Conservation (phyloP, 37 sponge, comb jelly and placozoan species). For the Oopsacas minuta region DNA sequence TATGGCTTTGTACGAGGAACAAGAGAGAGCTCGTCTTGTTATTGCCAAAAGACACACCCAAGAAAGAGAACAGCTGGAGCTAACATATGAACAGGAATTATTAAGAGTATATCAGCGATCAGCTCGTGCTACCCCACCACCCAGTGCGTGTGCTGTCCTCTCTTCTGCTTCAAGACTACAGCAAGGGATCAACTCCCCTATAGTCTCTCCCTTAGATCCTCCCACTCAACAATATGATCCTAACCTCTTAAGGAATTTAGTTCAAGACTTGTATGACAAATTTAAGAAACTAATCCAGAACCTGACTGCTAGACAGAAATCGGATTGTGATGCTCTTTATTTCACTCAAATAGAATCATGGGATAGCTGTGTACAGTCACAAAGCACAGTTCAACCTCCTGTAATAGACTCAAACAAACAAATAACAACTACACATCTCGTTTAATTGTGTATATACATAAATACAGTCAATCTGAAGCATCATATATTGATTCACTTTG, state of each 20-base stretch:
- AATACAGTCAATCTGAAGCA: too few species aligned
- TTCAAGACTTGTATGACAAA: background rate
- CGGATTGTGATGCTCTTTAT: background rate
- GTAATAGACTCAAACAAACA: too few species aligned
- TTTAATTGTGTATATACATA: too few species aligned
- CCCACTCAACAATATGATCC: background rate
- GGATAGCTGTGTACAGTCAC: background rate
- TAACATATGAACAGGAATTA: background rate
- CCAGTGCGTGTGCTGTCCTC: constrained; percentile 16
- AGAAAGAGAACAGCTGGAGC: background rate
- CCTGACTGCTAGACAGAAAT: background rate
- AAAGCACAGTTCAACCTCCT: background rate
- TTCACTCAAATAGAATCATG: background rate
- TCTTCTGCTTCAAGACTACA: background rate
- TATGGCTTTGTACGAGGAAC: background rate
- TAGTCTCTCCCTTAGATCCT: background rate
- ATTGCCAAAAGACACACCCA: background rate
- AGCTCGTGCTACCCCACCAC: background rate
- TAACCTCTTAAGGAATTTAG: background rate
- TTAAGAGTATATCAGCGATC: background rate
- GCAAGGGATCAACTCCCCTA: background rate
- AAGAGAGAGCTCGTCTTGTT: background rate
- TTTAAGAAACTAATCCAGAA: background rate
- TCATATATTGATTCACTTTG: too few species aligned
- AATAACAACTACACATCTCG: too few species aligned